Evolutionary conservation across 2,888 invertebrate genomes (phyloP).

Genomic region (Ceriagrion tenellum): DNA sequence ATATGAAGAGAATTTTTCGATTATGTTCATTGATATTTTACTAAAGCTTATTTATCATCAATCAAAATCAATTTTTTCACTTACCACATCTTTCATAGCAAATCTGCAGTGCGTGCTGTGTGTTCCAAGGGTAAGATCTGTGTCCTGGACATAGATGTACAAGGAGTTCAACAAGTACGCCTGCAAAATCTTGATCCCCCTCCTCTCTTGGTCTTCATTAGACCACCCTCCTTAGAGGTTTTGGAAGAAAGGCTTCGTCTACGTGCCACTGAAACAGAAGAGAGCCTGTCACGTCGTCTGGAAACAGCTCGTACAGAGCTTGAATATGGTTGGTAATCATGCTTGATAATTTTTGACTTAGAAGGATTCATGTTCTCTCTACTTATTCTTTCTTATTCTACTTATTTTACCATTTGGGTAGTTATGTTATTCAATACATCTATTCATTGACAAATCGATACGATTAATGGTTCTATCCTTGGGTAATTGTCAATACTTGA

Average conservation of each 20-base stretch:
- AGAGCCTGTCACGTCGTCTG: slow-evolving; percentile 88
- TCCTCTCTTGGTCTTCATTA: slow-evolving; percentile 92
- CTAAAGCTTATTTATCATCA: slow-evolving; percentile 55
- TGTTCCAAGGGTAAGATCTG: slow-evolving; percentile 91
- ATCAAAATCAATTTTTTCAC: background rate
- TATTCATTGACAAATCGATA: too few relatives aligned
- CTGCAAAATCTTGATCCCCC: slow-evolving; percentile 85
- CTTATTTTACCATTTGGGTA: too few relatives aligned
- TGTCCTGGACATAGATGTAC: slow-evolving; percentile 95
- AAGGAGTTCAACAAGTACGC: slow-evolving; percentile 95
- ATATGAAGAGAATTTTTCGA: too few relatives aligned
- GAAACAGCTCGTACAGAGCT: slow-evolving; percentile 90
- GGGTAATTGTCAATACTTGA: too few relatives aligned
- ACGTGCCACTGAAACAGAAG: slow-evolving; percentile 95
- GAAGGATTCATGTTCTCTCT: too few relatives aligned
- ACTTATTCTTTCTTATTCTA: too few relatives aligned
- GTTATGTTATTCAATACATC: too few relatives aligned
- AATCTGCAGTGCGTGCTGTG: slow-evolving; percentile 90
- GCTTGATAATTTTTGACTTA: too few relatives aligned
- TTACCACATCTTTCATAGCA: slow-evolving; percentile 81
- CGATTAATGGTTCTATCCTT: too few relatives aligned
- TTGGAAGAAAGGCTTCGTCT: slow-evolving; percentile 86
- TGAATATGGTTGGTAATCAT: slow-evolving; percentile 84
- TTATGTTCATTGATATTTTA: background rate
- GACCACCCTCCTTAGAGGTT: slow-evolving; percentile 92